Percentiles rank a stretch among this genome's conserved stretches.
Evolutionary conservation across 1,140 invertebrate genomes (phyloP).

Genomic region (Ylistrum balloti): DNA sequence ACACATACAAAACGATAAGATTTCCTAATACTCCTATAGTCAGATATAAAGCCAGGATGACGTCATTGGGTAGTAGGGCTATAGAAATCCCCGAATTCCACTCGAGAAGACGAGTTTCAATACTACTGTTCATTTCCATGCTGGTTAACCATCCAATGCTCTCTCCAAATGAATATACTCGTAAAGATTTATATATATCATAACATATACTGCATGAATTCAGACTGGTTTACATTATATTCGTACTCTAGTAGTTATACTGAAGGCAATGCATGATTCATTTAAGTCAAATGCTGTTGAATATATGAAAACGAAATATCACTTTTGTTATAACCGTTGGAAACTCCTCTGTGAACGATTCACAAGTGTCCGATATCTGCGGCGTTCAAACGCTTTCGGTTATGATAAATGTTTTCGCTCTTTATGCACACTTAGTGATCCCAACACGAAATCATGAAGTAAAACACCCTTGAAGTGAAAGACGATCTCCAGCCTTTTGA

Average conservation of each 20-base stretch:
- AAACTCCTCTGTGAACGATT: background rate
- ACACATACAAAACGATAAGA: slow-evolving; percentile 43
- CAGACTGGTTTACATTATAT: too few species aligned
- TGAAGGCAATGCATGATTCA: too few species aligned
- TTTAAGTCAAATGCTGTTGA: too few species aligned
- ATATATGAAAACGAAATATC: too few species aligned
- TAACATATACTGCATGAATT: too few species aligned
- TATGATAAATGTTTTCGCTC: background rate
- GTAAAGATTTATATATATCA: too few species aligned
- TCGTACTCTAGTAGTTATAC: too few species aligned
- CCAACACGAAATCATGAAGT: background rate
- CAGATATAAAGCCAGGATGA: slow-evolving; percentile 44
- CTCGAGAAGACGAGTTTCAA: slow-evolving; percentile 39
- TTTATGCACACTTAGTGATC: background rate
- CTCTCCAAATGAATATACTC: too few species aligned
- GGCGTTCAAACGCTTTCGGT: background rate
- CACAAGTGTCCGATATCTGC: background rate
- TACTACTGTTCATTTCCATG: background rate
- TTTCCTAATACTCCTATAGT: slow-evolving; percentile 40
- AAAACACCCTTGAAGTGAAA: background rate
- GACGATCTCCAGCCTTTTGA: background rate
- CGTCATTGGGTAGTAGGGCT: slow-evolving; percentile 41
- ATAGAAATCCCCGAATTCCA: slow-evolving; percentile 41
- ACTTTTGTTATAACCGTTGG: too few species aligned
- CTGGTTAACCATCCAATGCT: background rate